Percentiles rank a stretch among this genome's conserved stretches.
phyloP scores from a whole-genome alignment of 2,888 invertebrate species.

The Drosophila phalerata region DNA sequence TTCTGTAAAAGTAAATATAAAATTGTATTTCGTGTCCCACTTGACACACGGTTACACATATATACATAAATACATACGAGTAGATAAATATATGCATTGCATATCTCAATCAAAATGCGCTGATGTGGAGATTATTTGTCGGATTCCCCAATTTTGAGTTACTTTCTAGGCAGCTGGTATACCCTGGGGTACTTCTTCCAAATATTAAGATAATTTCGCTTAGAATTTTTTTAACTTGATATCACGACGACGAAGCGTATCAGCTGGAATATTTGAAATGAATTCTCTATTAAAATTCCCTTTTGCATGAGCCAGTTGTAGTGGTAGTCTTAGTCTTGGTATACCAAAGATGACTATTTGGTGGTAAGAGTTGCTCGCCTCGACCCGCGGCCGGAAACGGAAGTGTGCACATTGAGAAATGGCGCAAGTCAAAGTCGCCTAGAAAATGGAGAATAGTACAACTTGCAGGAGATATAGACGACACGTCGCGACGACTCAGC shows the following conservation, averaged over 20 bases:
- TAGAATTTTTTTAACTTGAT: neutral
- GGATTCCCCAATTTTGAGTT: neutral
- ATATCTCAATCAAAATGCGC: conserved; percentile 34
- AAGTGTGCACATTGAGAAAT: conserved; percentile 66
- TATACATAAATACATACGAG: neutral
- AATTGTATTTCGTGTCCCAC: conserved; percentile 68
- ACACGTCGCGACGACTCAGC: conserved; percentile 23
- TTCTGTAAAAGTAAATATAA: conserved; percentile 69
- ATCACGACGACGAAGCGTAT: neutral
- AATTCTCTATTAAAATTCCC: neutral
- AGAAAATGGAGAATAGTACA: conserved; percentile 16
- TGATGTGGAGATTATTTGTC: neutral
- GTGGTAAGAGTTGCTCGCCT: conserved; percentile 6
- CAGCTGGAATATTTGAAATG: neutral
- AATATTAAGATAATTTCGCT: neutral
- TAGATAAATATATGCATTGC: conserved; percentile 23
- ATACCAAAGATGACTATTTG: conserved; percentile 2
- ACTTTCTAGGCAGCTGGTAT: neutral
- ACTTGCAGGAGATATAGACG: conserved; percentile 7
- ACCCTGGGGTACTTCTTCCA: neutral
- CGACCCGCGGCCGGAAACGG: conserved; percentile 60
- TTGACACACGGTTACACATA: conserved; percentile 18
- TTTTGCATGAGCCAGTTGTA: conserved; percentile 1
- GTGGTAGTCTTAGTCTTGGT: neutral
- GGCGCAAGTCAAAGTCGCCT: conserved; percentile 40